Percentiles rank a stretch among this genome's conserved stretches.
These are phyloP conservation scores for Colostygia pectinataria DNA, from an alignment of 2,888 invertebrate species.

Conservation along the genomic window DNA sequence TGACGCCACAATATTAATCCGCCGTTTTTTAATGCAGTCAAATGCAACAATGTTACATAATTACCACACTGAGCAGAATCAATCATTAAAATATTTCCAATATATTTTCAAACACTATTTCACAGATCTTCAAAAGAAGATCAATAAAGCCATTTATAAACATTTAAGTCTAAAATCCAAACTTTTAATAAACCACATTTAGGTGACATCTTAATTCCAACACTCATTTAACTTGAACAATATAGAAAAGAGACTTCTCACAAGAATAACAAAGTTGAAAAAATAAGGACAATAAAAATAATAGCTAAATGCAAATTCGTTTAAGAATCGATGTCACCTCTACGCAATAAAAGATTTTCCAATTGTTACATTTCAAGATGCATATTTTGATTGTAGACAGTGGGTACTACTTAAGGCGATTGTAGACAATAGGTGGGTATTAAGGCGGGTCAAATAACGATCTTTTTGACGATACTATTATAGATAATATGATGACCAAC, in stretches of 20 bases:
- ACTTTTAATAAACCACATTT: slow-evolving; percentile 5
- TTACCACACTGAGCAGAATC: not conserved
- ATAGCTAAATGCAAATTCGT: not conserved
- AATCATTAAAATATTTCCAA: slow-evolving; percentile 12
- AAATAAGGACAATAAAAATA: not conserved
- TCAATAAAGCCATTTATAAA: slow-evolving; percentile 24
- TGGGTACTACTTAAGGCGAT: too few relatives aligned
- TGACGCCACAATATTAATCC: too few relatives aligned
- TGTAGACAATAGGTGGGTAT: too few relatives aligned
- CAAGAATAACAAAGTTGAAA: not conserved
- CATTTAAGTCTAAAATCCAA: slow-evolving; percentile 16
- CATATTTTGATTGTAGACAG: too few relatives aligned
- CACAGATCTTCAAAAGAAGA: slow-evolving; percentile 25
- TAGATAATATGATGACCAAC: too few relatives aligned
- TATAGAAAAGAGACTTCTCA: not conserved
- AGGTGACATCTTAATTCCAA: slow-evolving; percentile 14
- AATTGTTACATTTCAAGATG: too few relatives aligned
- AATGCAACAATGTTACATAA: too few relatives aligned
- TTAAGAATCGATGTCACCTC: not conserved
- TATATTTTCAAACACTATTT: slow-evolving; percentile 16
- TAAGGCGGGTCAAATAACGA: too few relatives aligned
- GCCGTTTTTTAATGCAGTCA: too few relatives aligned
- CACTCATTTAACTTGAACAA: too few relatives aligned
- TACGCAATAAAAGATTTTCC: too few relatives aligned
- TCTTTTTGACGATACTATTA: too few relatives aligned